Evolutionary conservation across 2,797 vertebrate genomes (phyloP), one percentile per base, ranked within the genome.

Genomic region (Sebastes steindachneri): DNA sequence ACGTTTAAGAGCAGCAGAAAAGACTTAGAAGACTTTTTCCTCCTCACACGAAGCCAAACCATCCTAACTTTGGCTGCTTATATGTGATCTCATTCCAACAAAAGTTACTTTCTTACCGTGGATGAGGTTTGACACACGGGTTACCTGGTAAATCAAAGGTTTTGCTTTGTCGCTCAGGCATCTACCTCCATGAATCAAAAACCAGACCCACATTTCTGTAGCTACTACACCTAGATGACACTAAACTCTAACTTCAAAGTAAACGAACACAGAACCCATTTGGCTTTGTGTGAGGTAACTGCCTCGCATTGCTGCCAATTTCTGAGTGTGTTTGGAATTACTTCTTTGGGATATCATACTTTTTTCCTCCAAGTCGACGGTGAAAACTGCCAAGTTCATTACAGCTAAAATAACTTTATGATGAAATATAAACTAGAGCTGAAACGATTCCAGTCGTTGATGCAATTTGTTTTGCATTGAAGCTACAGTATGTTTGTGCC

Each of bases 291-390:
- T 70, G 19, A 55, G 12, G 7, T 29, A 21, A 72, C 26, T 33
- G 51, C 45, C 48, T n/a, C 3, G 4, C 9, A 21, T 4, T 14
- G 37, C 67, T 79, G 77, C 48, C 86, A 85, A 37, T 33, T 70
- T 80, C 48, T 60, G 4, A 3, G 25, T 23, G 48, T 33, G 66
- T 68, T 68, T 15, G 11, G 5, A 80, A 66, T 66, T 4, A 35
- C 45, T 26, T 28, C 37, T 25, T 31, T 35, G 58, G 62, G 28
- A 76, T 55, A 64, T 54, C 8, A 25, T n/a, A 9, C n/a, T 3
- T 2, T 45, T 69, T 70, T 35, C 25, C 81, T 35, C 14, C 21
- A 19, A 70, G 35, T 41, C 33, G 19, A 76, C 4, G 23, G 21
- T 35, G 68, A 41, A 9, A n/a, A 21, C 29, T 31, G 67, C 57